A percentile compares a stretch with the other conserved stretches of the same genome.
These are phyloP conservation scores for Macroramphosus scolopax DNA, from an alignment of 2,797 vertebrate genomes.

Conservation along the genomic window DNA sequence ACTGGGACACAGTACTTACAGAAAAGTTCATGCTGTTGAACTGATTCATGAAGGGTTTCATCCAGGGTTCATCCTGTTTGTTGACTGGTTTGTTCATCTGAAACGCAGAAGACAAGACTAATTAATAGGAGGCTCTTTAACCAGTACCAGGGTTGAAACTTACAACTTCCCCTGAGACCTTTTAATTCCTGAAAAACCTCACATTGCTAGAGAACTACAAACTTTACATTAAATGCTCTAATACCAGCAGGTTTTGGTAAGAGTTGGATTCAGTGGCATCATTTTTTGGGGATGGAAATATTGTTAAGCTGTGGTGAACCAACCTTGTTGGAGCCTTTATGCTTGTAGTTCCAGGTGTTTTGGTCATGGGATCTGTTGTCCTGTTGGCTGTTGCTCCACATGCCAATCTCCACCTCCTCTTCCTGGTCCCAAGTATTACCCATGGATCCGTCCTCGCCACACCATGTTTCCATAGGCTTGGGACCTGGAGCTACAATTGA, in stretches of 20 bases:
- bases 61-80: conserved; percentile 95
- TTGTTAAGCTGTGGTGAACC: neutral
- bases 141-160: no score
- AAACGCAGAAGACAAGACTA: conserved; percentile 37
- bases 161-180: no score
- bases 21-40: conserved; percentile 92
- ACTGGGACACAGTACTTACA: conserved; percentile 74
- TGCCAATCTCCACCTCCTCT: conserved; percentile 95
- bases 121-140: no score
- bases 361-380: conserved; percentile 81
- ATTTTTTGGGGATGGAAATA: no score
- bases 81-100: conserved; percentile 91
- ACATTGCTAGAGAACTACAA: neutral
- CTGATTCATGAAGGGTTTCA: conserved; percentile 94
- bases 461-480: conserved; percentile 95
- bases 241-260: no score
- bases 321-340: conserved; percentile 92
- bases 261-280: no score
- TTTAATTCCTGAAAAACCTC: neutral
- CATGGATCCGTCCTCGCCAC: conserved; percentile 84
- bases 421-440: conserved; percentile 91
- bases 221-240: no score
- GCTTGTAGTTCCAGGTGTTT: conserved; percentile 90
- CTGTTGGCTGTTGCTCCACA: conserved; percentile 95
- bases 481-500: conserved; percentile 70